Conservation (phyloP, 2,797 vertebrate species). For the Selene dorsalis region DNA sequence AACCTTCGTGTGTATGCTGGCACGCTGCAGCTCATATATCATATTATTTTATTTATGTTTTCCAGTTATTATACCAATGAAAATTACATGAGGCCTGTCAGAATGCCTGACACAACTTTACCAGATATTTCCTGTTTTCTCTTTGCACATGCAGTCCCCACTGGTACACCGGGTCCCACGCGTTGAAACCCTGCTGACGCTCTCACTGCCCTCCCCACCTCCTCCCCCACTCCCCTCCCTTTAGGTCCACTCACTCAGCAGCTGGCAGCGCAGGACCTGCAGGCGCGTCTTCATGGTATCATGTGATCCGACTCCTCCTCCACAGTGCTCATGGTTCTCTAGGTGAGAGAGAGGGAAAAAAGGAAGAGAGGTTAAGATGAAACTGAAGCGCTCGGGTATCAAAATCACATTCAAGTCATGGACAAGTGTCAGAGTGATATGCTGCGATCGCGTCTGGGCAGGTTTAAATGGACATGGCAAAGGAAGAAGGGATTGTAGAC, state of each 20-base stretch:
- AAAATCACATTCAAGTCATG: constrained; percentile 48
- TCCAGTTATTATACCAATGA: background rate
- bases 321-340: constrained; percentile 98
- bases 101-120: background rate
- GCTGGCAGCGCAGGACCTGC: constrained; percentile 98
- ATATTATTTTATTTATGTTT: background rate
- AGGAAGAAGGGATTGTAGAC: constrained; percentile 10
- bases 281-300: constrained; percentile 99
- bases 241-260: constrained; percentile 92
- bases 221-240: background rate
- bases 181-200: background rate
- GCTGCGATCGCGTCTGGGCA: constrained; percentile 25
- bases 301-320: constrained; percentile 96
- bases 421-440: constrained; percentile 17
- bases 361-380: constrained; percentile 25
- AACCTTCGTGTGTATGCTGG: background rate
- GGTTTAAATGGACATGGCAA: constrained; percentile 21
- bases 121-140: background rate
- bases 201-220: too few species aligned
- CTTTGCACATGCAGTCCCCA: background rate
- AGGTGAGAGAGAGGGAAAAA: constrained; percentile 34
- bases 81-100: background rate
- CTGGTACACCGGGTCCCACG: background rate
- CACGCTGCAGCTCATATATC: background rate
- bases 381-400: constrained; percentile 24